Base-by-base conservation (phyloP, 2,888 invertebrate genomes). In the Aporophyla nigra region DNA sequence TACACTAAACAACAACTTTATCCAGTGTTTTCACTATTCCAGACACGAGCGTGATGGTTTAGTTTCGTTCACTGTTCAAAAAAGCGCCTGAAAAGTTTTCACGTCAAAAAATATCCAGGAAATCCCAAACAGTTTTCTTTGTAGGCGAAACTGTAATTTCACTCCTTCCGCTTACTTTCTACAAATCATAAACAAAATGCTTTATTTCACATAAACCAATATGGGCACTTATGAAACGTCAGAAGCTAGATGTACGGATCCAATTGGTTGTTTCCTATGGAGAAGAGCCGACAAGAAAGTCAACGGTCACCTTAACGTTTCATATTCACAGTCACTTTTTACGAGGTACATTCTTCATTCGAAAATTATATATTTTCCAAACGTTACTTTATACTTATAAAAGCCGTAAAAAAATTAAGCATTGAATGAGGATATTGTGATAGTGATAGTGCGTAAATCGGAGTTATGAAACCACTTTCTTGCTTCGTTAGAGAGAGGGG, bases 401-500 rank as follows among this genome's bases (percentile, higher is more conserved):
- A 24, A 27, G 21, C 5, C 21, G 16, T 19, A 21, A 46, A 63
- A 21, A 74, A 66, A 67, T 53, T 33, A 10, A 51, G 19, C 27
- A 61, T 58, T 53, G n/a, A 40, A 82, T 76, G 33, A 61, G 66
- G 21, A 74, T 24, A 59, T 58, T 59, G 75, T 33, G 54, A 70
- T 21, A 43, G 61, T 58, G 46, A 61, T 56, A 46, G 61, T 67
- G 76, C 70, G 76, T 75, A 53, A 61, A 79, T 49, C 14, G 2
- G 14, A 63, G 21, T 74, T 80, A 75, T n/a, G 75, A 61, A 77
- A 81, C 62, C 40, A 69, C 71, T 84, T 84, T 78, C 77, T 58
- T 72, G 67, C 71, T 73, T 73, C 67, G 56, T 71, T 73, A n/a
- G n/a, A n/a, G n/a, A n/a, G n/a, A n/a, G n/a, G n/a, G n/a, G n/a